Evolutionary conservation across 2,797 vertebrate species (phyloP), one percentile per base, ranked within the genome.

Genomic region (Lithobates sylvaticus): DNA sequence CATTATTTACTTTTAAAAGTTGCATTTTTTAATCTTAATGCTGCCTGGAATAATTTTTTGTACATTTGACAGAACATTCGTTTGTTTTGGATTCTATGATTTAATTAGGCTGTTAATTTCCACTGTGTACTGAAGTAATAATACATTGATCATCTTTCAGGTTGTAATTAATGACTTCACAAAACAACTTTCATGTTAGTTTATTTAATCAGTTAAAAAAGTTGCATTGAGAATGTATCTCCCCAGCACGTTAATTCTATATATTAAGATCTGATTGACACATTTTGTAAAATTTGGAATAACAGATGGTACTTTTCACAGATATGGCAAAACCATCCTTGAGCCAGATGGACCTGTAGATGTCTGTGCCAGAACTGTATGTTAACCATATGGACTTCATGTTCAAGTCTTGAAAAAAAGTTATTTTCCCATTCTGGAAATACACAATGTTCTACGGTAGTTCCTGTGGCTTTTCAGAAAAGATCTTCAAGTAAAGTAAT

Each of bases 291-390:
- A 34, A 29, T 26, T 73, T 64, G 32, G 72, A 76, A 47, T 90
- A 93, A 80, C 91, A 94, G 93, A 93, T 92, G 93, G 91, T 7
- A 88, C 21, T 50, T 78, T 91, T 91, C 91, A 79, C 21, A 91
- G 91, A 92, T 7, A 2, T 76, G 89, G 78, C 88, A 90, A 92
- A 93, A 92, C 81, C 77, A 90, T 36, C 72, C 54, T 90, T 64
- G 89, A 81, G 86, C 88, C 93, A 94, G 92, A 94, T 94, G 94
- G 92, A 93, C 88, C 88, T 86, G 84, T 84, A 89, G 87, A 83
- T 75, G 89, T 69, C 47, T 58, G 36, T 92, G 92, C 91, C 91
- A 94, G 88, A 90, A 91, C 88, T 89, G 76, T 88, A 91, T 86
- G 83, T 92, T 90, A 90, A 89, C 91, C 91, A 92, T 93, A 94